phyloP scores from a whole-genome alignment of 2,797 vertebrate genomes.

The Tachyglossus aculeatus region DNA sequence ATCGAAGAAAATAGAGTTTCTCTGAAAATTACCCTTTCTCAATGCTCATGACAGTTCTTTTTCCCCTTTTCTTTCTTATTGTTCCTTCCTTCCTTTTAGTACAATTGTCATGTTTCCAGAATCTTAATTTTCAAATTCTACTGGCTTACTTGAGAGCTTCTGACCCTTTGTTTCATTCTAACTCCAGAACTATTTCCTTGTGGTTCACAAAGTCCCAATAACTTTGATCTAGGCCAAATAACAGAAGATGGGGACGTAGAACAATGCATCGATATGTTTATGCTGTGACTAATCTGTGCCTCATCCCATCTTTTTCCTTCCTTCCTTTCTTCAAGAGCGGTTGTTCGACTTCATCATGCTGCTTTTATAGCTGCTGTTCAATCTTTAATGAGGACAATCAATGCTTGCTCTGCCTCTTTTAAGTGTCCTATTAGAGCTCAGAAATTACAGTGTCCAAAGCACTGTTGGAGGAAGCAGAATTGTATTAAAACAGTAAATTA shows the following conservation, averaged over 20 bases:
- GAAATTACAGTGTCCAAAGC: slow-evolving; percentile 39
- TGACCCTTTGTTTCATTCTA: too few relatives aligned
- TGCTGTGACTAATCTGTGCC: background rate
- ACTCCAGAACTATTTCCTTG: too few relatives aligned
- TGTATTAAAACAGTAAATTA: slow-evolving; percentile 55
- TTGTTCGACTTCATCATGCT: slow-evolving; percentile 13
- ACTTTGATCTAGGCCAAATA: background rate
- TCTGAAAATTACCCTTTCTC: too few relatives aligned
- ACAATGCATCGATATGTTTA: background rate
- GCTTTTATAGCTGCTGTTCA: slow-evolving; percentile 41
- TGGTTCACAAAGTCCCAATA: background rate
- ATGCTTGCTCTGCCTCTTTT: slow-evolving; percentile 33
- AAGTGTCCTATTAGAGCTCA: slow-evolving; percentile 33
- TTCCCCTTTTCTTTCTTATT: too few relatives aligned
- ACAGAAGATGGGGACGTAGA: background rate
- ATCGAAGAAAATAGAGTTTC: too few relatives aligned
- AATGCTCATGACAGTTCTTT: too few relatives aligned
- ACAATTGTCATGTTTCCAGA: background rate
- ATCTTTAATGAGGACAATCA: slow-evolving; percentile 52
- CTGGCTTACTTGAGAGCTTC: background rate
- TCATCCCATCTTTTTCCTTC: background rate
- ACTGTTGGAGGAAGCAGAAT: slow-evolving; percentile 36
- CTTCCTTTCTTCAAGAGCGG: slow-evolving; percentile 15
- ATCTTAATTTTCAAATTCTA: background rate
- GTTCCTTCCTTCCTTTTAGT: too few relatives aligned